A percentile compares a stretch with the other conserved stretches of the same genome.
These are phyloP conservation scores for Tautogolabrus adspersus DNA, from an alignment of 2,113 vertebrate genomes.

Conservation along the genomic window DNA sequence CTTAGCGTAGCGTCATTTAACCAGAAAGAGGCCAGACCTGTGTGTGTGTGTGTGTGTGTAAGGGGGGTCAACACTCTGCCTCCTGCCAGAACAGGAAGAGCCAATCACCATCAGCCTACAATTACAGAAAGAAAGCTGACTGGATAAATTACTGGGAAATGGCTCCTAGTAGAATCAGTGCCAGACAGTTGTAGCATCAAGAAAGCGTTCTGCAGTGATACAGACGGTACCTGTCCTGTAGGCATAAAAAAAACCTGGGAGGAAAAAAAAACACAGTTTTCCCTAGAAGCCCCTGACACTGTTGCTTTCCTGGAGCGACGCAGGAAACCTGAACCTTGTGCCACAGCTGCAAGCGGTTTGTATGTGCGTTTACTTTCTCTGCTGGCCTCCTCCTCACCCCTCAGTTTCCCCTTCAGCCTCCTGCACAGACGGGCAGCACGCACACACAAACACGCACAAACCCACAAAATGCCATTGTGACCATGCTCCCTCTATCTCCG, in stretches of 20 bases:
- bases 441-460: slow-evolving; percentile 6
- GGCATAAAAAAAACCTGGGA: slow-evolving; percentile 5
- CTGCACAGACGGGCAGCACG: slow-evolving; percentile 41
- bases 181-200: slow-evolving; percentile 26
- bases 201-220: background rate
- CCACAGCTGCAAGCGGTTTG: slow-evolving; percentile 77
- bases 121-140: slow-evolving; percentile 63
- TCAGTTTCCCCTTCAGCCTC: slow-evolving; percentile 31
- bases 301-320: slow-evolving; percentile 72
- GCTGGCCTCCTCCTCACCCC: slow-evolving; percentile 62
- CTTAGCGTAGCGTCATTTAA: slow-evolving; percentile 22
- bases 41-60: no score
- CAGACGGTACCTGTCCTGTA: slow-evolving; percentile 39
- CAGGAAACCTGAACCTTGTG: slow-evolving; percentile 71
- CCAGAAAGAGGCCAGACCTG: slow-evolving; percentile 57
- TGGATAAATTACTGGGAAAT: slow-evolving; percentile 53
- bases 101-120: slow-evolving; percentile 62
- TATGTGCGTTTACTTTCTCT: slow-evolving; percentile 64
- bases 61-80: slow-evolving; percentile 50
- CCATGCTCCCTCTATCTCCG: slow-evolving; percentile 66
- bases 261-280: slow-evolving; percentile 49
- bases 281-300: slow-evolving; percentile 70
- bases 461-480: slow-evolving; percentile 53
- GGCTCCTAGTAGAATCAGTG: slow-evolving; percentile 23
- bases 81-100: slow-evolving; percentile 64